Percentiles rank a stretch among this genome's conserved stretches.
phyloP scores from a whole-genome alignment of 2,888 invertebrate species.

The Bombyx huttoni region DNA sequence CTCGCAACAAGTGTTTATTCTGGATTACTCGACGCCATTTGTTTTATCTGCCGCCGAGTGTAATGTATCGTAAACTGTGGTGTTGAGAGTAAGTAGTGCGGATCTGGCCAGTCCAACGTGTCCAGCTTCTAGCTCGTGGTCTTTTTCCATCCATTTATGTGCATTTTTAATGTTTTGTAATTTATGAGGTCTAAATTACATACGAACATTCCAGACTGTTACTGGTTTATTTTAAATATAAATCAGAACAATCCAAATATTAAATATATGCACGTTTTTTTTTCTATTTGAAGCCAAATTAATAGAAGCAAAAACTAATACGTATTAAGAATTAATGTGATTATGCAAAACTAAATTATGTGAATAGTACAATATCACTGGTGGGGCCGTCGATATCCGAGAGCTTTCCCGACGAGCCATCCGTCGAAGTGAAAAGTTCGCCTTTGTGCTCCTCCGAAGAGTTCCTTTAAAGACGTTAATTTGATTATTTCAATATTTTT shows the following conservation, averaged over 20 bases:
- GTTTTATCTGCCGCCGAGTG: too few relatives aligned
- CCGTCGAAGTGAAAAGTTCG: constrained; percentile 30
- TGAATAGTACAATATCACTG: constrained; percentile 37
- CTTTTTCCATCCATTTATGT: too few relatives aligned
- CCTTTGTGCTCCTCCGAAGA: constrained; percentile 21
- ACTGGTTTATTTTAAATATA: neutral
- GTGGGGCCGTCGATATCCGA: constrained; percentile 33
- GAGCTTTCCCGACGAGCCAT: constrained; percentile 37
- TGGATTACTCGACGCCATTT: too few relatives aligned
- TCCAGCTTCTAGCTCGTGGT: too few relatives aligned
- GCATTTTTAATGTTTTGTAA: too few relatives aligned
- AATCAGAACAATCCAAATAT: neutral
- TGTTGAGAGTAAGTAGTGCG: too few relatives aligned
- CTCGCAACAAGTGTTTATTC: too few relatives aligned
- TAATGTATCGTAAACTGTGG: too few relatives aligned
- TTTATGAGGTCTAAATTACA: neutral
- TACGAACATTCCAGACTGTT: neutral
- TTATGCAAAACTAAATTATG: constrained; percentile 14
- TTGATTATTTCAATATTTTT: too few relatives aligned
- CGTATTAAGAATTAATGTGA: neutral
- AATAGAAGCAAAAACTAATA: neutral
- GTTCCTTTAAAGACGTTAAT: constrained; percentile 27
- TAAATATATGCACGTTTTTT: too few relatives aligned
- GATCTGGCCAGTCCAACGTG: too few relatives aligned
- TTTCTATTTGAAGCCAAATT: neutral